Conservation (phyloP, 2,888 invertebrate species). For the Polydrusus tereticollis region DNA sequence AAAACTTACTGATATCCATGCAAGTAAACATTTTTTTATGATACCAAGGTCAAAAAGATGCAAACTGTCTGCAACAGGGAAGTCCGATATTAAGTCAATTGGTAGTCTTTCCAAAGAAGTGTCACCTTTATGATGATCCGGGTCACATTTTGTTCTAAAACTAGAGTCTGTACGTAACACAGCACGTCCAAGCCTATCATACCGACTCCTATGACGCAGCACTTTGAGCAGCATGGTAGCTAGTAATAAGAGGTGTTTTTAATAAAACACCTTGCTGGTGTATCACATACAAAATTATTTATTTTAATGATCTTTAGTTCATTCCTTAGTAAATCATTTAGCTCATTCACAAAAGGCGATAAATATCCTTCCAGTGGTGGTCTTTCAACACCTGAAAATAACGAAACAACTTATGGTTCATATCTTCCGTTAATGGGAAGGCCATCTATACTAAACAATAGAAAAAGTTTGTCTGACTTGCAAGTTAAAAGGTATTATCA, state of each 20-base stretch:
- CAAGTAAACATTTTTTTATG: conserved; percentile 48
- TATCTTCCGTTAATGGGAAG: too few species aligned
- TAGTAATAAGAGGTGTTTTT: conserved; percentile 48
- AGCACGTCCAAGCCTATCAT: conserved; percentile 46
- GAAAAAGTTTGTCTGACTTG: too few species aligned
- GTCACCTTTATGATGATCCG: conserved; percentile 52
- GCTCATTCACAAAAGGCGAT: conserved; percentile 47
- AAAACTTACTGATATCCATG: conserved; percentile 49
- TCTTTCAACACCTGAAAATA: conserved; percentile 49
- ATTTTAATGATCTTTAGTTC: conserved; percentile 24
- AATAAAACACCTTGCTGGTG: conserved; percentile 50
- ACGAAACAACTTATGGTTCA: too few species aligned
- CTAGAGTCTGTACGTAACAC: conserved; percentile 46
- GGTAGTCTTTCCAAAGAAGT: conserved; percentile 49
- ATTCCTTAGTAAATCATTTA: conserved; percentile 37
- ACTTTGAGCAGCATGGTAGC: conserved; percentile 50
- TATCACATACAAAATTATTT: conserved; percentile 49
- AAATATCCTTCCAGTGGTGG: conserved; percentile 46
- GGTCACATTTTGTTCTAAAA: conserved; percentile 48
- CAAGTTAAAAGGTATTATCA: too few species aligned
- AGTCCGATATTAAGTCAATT: conserved; percentile 54
- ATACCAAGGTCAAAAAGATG: conserved; percentile 53
- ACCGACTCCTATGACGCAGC: conserved; percentile 50
- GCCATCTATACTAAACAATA: too few species aligned
- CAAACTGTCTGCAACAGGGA: conserved; percentile 52